These are phyloP conservation scores for Ceuthmochares aereus DNA, from an alignment of 2,113 vertebrate genomes.

Conservation along the genomic window DNA sequence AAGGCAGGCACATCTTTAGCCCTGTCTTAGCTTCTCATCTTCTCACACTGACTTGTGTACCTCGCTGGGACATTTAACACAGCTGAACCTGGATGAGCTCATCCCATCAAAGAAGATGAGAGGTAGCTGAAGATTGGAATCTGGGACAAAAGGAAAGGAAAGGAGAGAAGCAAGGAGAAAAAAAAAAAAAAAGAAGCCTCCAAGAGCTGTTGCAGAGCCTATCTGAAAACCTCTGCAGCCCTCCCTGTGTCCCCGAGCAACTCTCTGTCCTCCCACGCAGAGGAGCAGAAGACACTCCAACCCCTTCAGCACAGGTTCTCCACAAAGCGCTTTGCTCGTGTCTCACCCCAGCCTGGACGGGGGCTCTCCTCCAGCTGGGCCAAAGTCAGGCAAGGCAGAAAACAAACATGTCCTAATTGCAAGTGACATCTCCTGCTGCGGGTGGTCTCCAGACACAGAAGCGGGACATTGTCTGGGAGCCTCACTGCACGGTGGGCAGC, in stretches of 20 bases:
- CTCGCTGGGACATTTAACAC: accelerated
- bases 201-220: not conserved
- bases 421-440: conserved; percentile 43
- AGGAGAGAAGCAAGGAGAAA: not conserved
- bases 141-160: not conserved
- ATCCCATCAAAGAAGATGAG: accelerated
- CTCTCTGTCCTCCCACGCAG: not conserved
- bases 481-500: accelerated
- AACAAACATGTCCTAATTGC: conserved; percentile 34
- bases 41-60: accelerated
- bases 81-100: not conserved
- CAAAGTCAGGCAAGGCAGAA: not conserved
- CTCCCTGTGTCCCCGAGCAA: not conserved
- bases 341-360: not conserved
- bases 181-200: not conserved
- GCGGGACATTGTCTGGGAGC: conserved; percentile 40
- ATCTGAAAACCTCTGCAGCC: not conserved
- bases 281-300: not conserved
- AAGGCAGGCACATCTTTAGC: not conserved
- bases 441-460: not conserved
- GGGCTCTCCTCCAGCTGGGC: not conserved
- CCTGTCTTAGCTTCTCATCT: accelerated
- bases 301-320: not conserved
- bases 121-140: not conserved
- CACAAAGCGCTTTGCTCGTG: not conserved